phyloP scores from a whole-genome alignment of 2,113 vertebrate genomes.

The Psilopsiagon aymara region DNA sequence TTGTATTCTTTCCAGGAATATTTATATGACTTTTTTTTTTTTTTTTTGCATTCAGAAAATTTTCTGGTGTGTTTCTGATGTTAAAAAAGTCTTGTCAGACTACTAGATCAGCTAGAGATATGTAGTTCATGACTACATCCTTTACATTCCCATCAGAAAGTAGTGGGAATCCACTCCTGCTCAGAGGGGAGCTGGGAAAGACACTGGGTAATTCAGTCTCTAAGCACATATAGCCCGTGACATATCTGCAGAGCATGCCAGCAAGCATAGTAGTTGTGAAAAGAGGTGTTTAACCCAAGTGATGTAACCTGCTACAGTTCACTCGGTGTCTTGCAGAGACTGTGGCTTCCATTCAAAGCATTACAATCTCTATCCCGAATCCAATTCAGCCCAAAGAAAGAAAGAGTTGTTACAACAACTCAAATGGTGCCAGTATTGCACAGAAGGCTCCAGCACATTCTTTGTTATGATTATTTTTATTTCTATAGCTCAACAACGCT shows the following conservation, averaged over 20 bases:
- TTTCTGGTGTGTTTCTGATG: background rate
- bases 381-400: background rate
- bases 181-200: background rate
- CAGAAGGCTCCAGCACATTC: background rate
- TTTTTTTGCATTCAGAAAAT: background rate
- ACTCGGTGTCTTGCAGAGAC: background rate
- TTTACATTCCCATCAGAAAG: background rate
- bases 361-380: background rate
- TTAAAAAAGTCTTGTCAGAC: background rate
- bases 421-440: background rate
- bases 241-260: background rate
- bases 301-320: background rate
- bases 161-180: background rate
- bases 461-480: background rate
- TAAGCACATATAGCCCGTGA: background rate
- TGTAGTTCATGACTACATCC: background rate
- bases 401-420: constrained; percentile 25
- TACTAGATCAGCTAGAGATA: background rate
- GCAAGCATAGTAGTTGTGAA: background rate
- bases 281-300: background rate
- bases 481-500: background rate
- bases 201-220: background rate
- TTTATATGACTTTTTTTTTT: background rate
- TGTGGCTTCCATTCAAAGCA: constrained; percentile 18
- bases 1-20: background rate